Conservation (phyloP, 2,113 vertebrate genomes). For the Cynoglossus semilaevis region DNA sequence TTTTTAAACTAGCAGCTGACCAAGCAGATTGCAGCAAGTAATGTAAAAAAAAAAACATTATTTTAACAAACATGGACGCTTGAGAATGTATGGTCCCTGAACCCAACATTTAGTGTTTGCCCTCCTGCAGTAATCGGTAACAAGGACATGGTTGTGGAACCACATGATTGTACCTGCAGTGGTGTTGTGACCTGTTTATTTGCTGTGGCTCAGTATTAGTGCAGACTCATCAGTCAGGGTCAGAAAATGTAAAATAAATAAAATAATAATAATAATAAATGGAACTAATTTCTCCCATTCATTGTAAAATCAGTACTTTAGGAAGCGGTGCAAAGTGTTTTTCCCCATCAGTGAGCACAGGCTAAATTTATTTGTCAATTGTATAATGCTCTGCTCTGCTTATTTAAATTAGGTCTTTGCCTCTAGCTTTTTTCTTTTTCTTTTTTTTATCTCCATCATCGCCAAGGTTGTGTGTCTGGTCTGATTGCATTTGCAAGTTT, state of each 20-base stretch:
- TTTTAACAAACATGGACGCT: too few species aligned
- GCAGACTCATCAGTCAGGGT: slow-evolving; percentile 1
- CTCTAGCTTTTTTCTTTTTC: background rate
- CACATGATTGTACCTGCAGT: background rate
- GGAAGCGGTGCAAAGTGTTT: too few species aligned
- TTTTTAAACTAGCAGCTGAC: too few species aligned
- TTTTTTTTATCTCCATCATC: too few species aligned
- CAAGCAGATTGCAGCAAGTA: too few species aligned
- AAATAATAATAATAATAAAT: background rate
- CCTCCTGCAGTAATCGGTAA: background rate
- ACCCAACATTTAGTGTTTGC: background rate
- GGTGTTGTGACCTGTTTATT: background rate
- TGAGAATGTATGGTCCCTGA: background rate
- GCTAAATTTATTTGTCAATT: too few species aligned
- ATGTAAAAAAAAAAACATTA: too few species aligned
- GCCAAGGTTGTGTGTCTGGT: too few species aligned
- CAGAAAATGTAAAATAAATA: background rate
- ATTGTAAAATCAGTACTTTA: too few species aligned
- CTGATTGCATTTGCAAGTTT: too few species aligned
- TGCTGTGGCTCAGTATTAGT: background rate
- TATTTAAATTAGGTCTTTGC: background rate
- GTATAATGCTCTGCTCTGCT: background rate
- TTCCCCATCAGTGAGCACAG: background rate
- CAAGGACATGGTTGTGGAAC: background rate
- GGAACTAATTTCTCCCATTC: too few species aligned